Evolutionary conservation across 2,113 vertebrate species (phyloP), one percentile per base, ranked within the genome.

Genomic region (Furnarius figulus): DNA sequence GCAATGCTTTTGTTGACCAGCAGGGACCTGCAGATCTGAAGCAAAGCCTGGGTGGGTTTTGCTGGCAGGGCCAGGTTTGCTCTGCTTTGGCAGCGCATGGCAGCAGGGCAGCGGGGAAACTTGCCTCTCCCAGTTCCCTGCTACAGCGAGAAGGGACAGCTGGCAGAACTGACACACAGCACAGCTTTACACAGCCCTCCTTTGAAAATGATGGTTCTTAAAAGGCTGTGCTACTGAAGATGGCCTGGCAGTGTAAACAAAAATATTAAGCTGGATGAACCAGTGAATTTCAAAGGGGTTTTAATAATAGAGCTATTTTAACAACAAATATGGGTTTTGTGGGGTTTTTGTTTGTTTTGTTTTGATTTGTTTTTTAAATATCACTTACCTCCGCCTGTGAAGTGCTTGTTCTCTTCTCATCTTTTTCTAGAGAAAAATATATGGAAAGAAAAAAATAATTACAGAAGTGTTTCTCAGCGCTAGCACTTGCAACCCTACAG

Each of bases 381-480:
- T 12, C 63, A 97, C 98, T 98, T 98, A 99, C 98, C 97, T 99
- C 98, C 95, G 96, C 98, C 93, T 98, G 98, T 93, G 96, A 97
- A 79, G 97, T 97, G 71, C 90, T 97, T 81, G 97, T 97, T 97
- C 97, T 98, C 96, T 98, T 98, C 77, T 99, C 98, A 77, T 98
- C 98, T 97, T 97, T 98, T 98, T 99, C 98, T 99, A 93, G 62
- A 97, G 33, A 83, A 91, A 93, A 94, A 95, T 58, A 71, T n/a
- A 67, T 3, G 9, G 77, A 86, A 93, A 87, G 71, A 94, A 47
- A 93, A 93, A 83, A 76, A 85, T 95, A 55, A 87, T 42, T 72
- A 62, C 24, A 72, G 31, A 84, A 82, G 21, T 0, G 0, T 56
- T 92, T 88, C n/a, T 62, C 6, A 3, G n/a, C 12, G 42, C 15